Conservation (phyloP, 1,140 invertebrate genomes). For the Drosophila saltans region DNA sequence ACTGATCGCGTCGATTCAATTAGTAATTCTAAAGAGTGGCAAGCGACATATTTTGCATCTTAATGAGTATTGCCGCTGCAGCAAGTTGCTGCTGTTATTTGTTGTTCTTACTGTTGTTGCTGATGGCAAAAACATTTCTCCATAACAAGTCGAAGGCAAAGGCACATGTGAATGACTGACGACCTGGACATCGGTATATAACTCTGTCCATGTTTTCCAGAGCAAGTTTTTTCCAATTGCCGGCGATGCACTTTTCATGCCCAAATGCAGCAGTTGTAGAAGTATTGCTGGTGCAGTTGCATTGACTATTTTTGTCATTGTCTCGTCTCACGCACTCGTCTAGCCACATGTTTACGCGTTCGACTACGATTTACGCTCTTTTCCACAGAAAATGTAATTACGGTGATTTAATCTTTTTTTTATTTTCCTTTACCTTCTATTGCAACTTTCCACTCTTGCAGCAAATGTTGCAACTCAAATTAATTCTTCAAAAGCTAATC, state of each 20-base stretch:
- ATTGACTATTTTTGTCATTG: slow-evolving; percentile 62
- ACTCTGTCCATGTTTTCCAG: slow-evolving; percentile 39
- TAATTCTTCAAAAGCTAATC: slow-evolving; percentile 75
- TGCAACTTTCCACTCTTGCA: slow-evolving; percentile 21
- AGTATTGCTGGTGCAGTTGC: slow-evolving; percentile 27
- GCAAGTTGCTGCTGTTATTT: slow-evolving; percentile 12
- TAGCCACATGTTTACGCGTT: slow-evolving; percentile 66
- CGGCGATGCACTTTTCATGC: slow-evolving; percentile 72
- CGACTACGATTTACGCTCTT: slow-evolving; percentile 46
- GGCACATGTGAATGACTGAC: slow-evolving; percentile 10
- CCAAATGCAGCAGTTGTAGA: slow-evolving; percentile 62
- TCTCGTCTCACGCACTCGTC: slow-evolving; percentile 60
- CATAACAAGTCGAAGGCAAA: slow-evolving; percentile 44
- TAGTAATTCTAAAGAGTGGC: slow-evolving; percentile 82
- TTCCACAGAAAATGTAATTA: slow-evolving; percentile 73
- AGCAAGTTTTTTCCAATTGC: slow-evolving; percentile 71
- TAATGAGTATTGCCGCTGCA: slow-evolving; percentile 59
- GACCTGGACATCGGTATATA: background rate
- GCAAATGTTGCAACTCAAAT: slow-evolving; percentile 47
- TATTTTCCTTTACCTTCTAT: slow-evolving; percentile 46
- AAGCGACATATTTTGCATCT: slow-evolving; percentile 78
- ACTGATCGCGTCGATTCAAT: slow-evolving; percentile 82
- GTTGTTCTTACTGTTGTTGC: slow-evolving; percentile 28
- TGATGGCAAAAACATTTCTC: slow-evolving; percentile 63
- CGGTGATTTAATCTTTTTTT: slow-evolving; percentile 60